A percentile compares a stretch with the other conserved stretches of the same genome.
Evolutionary conservation across 1,140 invertebrate species (phyloP).

Genomic region (Druon quercuslanigerum): DNA sequence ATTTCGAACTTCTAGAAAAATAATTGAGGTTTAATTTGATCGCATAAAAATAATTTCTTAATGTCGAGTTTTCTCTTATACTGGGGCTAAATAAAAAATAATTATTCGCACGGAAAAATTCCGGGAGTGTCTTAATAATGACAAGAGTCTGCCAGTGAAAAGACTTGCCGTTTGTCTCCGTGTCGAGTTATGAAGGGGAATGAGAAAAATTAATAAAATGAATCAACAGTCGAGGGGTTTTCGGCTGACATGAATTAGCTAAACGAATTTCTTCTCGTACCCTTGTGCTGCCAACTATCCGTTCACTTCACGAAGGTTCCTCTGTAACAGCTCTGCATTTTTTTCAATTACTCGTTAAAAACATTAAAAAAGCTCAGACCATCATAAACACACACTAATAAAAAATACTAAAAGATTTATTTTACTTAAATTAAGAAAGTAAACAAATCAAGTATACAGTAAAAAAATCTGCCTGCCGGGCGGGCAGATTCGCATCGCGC

Average conservation of each 20-base stretch:
- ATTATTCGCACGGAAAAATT: background rate
- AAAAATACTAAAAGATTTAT: no score
- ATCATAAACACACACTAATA: no score
- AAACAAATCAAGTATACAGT: no score
- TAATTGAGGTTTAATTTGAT: no score
- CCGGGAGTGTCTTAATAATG: slow-evolving; percentile 42
- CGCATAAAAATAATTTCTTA: background rate
- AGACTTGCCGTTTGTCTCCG: slow-evolving; percentile 36
- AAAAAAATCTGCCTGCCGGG: no score
- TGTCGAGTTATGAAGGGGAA: slow-evolving; percentile 50
- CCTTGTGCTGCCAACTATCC: background rate
- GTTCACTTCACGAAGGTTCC: no score
- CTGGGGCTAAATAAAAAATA: background rate
- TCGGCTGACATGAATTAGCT: slow-evolving; percentile 49
- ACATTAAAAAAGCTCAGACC: background rate
- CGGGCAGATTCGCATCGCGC: accelerated
- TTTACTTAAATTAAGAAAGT: no score
- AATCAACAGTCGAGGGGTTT: slow-evolving; percentile 54
- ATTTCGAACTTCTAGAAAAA: background rate
- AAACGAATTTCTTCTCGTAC: slow-evolving; percentile 37
- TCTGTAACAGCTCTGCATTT: background rate
- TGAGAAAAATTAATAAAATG: slow-evolving; percentile 56
- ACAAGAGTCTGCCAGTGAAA: slow-evolving; percentile 30
- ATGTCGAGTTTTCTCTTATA: background rate
- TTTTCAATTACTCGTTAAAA: slow-evolving; percentile 36